A percentile compares a stretch with the other conserved stretches of the same genome.
These are phyloP conservation scores for Mus musculus DNA, from an alignment of 2,113 vertebrate species.

Conservation along the genomic window DNA sequence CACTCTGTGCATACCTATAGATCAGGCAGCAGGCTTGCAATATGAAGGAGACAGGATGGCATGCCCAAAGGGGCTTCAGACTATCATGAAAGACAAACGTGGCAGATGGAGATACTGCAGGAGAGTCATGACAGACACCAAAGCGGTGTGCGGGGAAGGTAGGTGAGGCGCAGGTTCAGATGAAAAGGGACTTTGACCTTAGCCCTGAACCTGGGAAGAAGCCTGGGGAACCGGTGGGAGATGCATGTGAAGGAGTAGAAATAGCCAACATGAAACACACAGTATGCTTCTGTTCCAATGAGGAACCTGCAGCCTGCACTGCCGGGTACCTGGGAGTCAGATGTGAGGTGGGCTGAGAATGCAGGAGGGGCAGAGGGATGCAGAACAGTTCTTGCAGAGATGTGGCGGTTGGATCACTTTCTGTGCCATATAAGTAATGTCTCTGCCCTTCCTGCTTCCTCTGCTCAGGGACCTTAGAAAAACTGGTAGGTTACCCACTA, in stretches of 20 bases:
- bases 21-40: not conserved
- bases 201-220: not conserved
- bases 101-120: not conserved
- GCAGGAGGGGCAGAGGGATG: too few species aligned
- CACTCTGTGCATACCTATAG: not conserved
- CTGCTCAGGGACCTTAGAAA: not conserved
- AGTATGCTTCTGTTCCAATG: not conserved
- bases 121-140: fast-evolving
- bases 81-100: not conserved
- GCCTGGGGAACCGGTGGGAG: not conserved
- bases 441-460: not conserved
- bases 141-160: fast-evolving
- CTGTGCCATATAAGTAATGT: not conserved
- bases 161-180: not conserved
- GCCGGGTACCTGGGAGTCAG: fast-evolving
- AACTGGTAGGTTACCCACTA: not conserved
- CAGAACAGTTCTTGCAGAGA: not conserved
- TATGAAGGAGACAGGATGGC: not conserved
- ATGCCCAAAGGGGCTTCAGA: not conserved
- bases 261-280: not conserved
- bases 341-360: not conserved
- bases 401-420: not conserved
- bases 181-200: not conserved
- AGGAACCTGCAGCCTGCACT: fast-evolving
- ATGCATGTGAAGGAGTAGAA: not conserved